Percentiles rank a stretch among this genome's conserved stretches.
phyloP scores from a whole-genome alignment of 2,888 invertebrate species.

The Drosophila nigritarsus region DNA sequence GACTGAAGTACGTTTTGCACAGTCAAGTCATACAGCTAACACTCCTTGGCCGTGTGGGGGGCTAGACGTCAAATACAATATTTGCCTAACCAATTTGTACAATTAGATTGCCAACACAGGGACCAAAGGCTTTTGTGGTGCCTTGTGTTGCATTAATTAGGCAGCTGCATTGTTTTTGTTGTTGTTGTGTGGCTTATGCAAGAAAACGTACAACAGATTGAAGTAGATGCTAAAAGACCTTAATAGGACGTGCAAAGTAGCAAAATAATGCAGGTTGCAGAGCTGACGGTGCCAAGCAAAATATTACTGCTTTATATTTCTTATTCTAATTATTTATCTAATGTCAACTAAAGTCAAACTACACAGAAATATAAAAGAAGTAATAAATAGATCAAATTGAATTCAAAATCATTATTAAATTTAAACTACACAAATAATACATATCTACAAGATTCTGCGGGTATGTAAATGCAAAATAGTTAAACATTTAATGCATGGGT shows the following conservation, averaged over 20 bases:
- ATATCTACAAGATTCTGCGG: background rate
- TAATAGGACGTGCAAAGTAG: slow-evolving; percentile 12
- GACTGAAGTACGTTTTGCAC: slow-evolving; percentile 34
- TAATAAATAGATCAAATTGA: too few relatives aligned
- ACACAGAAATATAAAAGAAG: background rate
- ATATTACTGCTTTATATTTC: slow-evolving; percentile 6
- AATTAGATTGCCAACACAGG: slow-evolving; percentile 46
- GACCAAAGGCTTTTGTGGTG: slow-evolving; percentile 4
- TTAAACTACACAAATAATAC: background rate
- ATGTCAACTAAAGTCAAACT: background rate
- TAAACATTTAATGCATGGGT: background rate
- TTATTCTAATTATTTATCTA: background rate
- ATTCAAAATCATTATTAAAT: too few relatives aligned
- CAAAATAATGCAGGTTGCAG: background rate
- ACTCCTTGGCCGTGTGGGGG: background rate
- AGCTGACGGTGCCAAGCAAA: background rate
- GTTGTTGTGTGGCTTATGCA: slow-evolving; percentile 54
- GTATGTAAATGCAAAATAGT: background rate
- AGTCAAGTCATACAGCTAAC: slow-evolving; percentile 4
- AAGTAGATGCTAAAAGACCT: slow-evolving; percentile 6
- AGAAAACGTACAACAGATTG: slow-evolving; percentile 25
- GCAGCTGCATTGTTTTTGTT: slow-evolving; percentile 2
- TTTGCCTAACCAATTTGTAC: slow-evolving; percentile 43
- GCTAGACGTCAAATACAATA: slow-evolving; percentile 36
- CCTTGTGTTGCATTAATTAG: slow-evolving; percentile 66